Evolutionary conservation across 2,888 invertebrate genomes (phyloP).

Genomic region (Drosophila niveifrons): DNA sequence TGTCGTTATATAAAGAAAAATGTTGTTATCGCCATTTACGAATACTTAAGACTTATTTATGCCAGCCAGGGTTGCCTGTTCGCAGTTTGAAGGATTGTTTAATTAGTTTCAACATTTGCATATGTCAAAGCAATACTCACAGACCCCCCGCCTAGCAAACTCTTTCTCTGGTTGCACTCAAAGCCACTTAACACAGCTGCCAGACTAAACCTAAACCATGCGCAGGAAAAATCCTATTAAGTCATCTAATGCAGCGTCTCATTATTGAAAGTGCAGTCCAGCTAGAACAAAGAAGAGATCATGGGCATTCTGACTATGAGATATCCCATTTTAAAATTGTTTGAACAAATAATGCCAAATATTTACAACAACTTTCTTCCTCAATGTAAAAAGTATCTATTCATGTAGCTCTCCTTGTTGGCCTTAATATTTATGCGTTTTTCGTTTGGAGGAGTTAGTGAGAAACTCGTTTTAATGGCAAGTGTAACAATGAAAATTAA

Average conservation of each 20-base stretch:
- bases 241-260: constrained; percentile 50
- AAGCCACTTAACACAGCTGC: constrained; percentile 26
- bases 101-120: constrained; percentile 70
- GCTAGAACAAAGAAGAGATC: not conserved
- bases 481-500: not conserved
- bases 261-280: constrained; percentile 35
- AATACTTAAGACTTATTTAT: constrained; percentile 55
- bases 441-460: constrained; percentile 10
- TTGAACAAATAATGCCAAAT: constrained; percentile 4
- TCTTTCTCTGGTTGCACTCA: constrained; percentile 10
- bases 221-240: constrained; percentile 56
- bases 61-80: constrained; percentile 38
- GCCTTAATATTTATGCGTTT: constrained; percentile 21
- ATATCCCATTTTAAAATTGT: constrained; percentile 21
- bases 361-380: constrained; percentile 13
- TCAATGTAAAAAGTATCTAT: constrained; percentile 18
- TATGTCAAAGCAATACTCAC: constrained; percentile 63
- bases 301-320: not conserved
- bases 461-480: constrained; percentile 1
- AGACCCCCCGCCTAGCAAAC: constrained; percentile 29
- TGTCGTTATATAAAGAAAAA: constrained; percentile 26
- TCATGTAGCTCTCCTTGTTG: constrained; percentile 23
- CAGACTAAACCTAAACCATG: constrained; percentile 30
- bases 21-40: constrained; percentile 47
- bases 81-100: constrained; percentile 56